Evolutionary conservation across 2,113 vertebrate genomes (phyloP), one percentile per base, ranked within the genome.

Genomic region (Reinhardtius hippoglossoides): DNA sequence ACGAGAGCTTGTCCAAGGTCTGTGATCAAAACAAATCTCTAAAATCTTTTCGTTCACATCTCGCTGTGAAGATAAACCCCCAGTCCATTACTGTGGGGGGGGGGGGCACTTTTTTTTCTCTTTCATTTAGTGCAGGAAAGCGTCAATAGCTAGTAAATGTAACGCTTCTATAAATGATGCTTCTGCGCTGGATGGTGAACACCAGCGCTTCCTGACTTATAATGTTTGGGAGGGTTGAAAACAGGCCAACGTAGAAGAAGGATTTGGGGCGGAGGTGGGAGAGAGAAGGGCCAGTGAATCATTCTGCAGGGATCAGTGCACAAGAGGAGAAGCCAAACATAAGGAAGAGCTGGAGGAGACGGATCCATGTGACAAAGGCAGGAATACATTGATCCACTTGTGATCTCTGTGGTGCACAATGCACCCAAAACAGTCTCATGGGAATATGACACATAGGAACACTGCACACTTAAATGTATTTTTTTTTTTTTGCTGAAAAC

Each of bases 81-180:
- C 6, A 54, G 64, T 31, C 63, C 26, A 78, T 81, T 64, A 76
- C 59, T 70, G 78, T 42, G 31, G 57, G 21, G 27, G 27, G 78
- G 84, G 78, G 83, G 82, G 66, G 71, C 71, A 71, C 79, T 71
- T 66, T 85, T 78, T 85, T 82, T 90, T 68, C 58, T 85, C 78
- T 82, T 86, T 63, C 23, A 23, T 55, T 16, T 26, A 2, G 13
- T 64, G 72, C 66, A 62, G 71, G 46, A 78, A 85, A 88, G 75
- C 56, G 52, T 58, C 82, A 88, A 74, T 80, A 82, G 83, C 82
- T 81, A 80, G 77, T 87, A 82, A 89, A 87, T 84, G 86, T 80
- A 80, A 88, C 75, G 85, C 85, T 78, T 80, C 74, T 42, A 21
- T 86, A 87, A 92, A 89, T 89, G 81, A 88, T 78, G 80, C 76